phyloP scores from a whole-genome alignment of 2,113 vertebrate genomes.

The Cromileptes altivelis region DNA sequence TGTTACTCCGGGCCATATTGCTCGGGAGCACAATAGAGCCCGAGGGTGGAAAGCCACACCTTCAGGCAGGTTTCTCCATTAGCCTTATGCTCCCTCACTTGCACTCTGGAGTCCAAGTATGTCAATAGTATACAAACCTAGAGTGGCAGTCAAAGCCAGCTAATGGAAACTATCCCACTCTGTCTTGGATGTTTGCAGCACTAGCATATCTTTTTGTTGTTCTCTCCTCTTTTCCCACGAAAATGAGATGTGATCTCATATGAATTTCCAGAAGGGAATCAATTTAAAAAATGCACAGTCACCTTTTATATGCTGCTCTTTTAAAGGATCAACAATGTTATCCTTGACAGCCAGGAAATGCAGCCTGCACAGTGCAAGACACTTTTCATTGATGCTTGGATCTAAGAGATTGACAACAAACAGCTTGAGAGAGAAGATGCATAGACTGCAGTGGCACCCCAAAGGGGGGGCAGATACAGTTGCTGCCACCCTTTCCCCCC shows the following conservation, averaged over 20 bases:
- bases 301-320: conserved; percentile 1
- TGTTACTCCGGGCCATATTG: conserved; percentile 57
- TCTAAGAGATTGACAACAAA: conserved; percentile 41
- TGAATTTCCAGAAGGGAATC: background rate
- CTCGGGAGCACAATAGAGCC: conserved; percentile 57
- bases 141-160: conserved; percentile 15
- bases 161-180: background rate
- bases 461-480: no score
- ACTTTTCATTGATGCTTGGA: conserved; percentile 37
- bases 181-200: background rate
- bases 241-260: background rate
- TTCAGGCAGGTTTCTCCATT: conserved; percentile 64
- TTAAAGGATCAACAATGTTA: conserved; percentile 24
- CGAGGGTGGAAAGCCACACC: conserved; percentile 56
- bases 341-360: conserved; percentile 31
- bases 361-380: conserved; percentile 23
- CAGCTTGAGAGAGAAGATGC: conserved; percentile 16
- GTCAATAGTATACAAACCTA: conserved; percentile 55
- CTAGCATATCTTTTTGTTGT: background rate
- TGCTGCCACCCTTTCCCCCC: no score
- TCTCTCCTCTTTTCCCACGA: background rate
- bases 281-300: background rate
- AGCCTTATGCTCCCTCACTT: conserved; percentile 25
- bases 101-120: conserved; percentile 33
- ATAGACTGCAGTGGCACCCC: background rate